phyloP scores from a whole-genome alignment of 2,797 vertebrate species.

The Fratercula arctica region DNA sequence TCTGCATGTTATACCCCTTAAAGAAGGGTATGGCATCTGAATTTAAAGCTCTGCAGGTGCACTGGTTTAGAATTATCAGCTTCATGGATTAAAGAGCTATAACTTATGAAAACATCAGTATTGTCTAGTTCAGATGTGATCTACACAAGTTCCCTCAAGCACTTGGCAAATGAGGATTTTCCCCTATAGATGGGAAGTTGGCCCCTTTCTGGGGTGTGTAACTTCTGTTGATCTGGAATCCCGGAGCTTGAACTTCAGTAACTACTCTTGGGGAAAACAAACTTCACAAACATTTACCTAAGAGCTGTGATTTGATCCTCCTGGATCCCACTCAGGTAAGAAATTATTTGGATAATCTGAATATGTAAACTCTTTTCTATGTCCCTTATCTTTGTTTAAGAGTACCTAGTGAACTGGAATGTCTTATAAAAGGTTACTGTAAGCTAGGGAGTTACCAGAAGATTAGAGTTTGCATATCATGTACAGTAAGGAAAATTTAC shows the following conservation, averaged over 20 bases:
- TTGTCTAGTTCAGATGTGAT: not conserved
- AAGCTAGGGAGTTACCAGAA: not conserved
- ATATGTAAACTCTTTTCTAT: not conserved
- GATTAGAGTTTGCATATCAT: not conserved
- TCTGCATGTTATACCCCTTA: not conserved
- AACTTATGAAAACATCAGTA: not conserved
- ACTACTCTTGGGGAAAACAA: not conserved
- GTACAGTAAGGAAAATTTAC: conserved; percentile 16
- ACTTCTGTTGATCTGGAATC: not conserved
- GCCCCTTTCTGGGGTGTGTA: not conserved
- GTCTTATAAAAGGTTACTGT: conserved; percentile 6
- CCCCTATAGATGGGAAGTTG: not conserved
- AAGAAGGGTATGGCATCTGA: not conserved
- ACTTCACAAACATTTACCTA: not conserved
- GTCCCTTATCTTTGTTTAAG: not conserved
- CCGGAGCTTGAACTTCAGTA: not conserved
- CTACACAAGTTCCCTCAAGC: not conserved
- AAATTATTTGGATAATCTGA: not conserved
- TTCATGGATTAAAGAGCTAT: not conserved
- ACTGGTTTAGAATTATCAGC: not conserved
- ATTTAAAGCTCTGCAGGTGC: not conserved
- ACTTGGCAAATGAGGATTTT: not conserved
- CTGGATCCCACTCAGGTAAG: not conserved
- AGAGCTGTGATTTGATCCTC: conserved; percentile 27
- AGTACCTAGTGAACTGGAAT: not conserved